phyloP scores from a whole-genome alignment of 2,113 vertebrate genomes.

The Scatophagus argus region DNA sequence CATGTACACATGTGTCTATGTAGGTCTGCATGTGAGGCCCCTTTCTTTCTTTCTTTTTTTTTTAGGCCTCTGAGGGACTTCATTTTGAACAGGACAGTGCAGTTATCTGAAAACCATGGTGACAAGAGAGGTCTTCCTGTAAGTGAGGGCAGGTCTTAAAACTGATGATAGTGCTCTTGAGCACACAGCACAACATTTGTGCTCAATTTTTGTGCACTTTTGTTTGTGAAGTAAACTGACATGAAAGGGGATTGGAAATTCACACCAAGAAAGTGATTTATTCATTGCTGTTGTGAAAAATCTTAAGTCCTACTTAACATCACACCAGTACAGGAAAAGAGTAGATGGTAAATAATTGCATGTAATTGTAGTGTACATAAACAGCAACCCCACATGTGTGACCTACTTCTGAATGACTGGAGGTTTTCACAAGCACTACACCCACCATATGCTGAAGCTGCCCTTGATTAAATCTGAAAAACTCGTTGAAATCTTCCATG shows the following conservation, averaged over 20 bases:
- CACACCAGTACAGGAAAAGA: constrained; percentile 24
- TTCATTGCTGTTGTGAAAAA: background rate
- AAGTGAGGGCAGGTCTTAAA: constrained; percentile 24
- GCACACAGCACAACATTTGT: background rate
- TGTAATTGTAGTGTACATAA: constrained; percentile 63
- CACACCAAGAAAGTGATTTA: background rate
- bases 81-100: constrained; percentile 78
- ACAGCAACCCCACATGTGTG: constrained; percentile 49
- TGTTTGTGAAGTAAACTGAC: background rate
- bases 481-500: constrained; percentile 1
- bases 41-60: constrained; percentile 51
- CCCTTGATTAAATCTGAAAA: constrained; percentile 22
- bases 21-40: constrained; percentile 33
- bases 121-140: constrained; percentile 72
- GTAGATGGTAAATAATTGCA: constrained; percentile 62
- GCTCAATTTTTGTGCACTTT: background rate
- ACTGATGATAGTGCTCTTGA: constrained; percentile 14
- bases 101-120: constrained; percentile 73
- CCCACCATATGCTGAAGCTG: constrained; percentile 50
- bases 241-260: background rate
- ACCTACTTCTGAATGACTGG: constrained; percentile 73
- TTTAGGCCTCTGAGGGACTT: constrained; percentile 47
- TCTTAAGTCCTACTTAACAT: background rate
- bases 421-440: constrained; percentile 47
- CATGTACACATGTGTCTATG: constrained; percentile 10